Evolutionary conservation across 1,140 invertebrate genomes (phyloP).

Genomic region (Planococcus citri): DNA sequence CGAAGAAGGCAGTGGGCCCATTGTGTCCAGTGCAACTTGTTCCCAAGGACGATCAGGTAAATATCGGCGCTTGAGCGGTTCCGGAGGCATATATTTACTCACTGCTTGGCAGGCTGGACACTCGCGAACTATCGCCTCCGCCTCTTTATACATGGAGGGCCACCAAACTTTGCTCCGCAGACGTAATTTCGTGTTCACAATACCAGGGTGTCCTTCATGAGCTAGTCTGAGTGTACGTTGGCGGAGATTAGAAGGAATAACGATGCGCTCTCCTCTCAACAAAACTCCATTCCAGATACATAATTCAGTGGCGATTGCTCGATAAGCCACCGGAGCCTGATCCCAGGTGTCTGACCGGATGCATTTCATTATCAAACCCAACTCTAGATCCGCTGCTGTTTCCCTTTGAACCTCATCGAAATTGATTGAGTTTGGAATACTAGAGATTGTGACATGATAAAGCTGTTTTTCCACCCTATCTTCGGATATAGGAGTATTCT

Average conservation of each 20-base stretch:
- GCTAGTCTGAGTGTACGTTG: slow-evolving; percentile 27
- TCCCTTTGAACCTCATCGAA: not conserved
- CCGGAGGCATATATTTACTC: not conserved
- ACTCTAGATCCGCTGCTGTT: not conserved
- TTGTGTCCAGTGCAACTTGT: slow-evolving; percentile 28
- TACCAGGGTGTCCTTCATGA: slow-evolving; percentile 33
- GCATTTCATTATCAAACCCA: not conserved
- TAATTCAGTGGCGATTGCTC: not conserved
- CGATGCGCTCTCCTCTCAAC: slow-evolving; percentile 25
- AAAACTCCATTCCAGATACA: slow-evolving; percentile 21
- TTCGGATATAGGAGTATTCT: no score
- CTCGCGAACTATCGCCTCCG: slow-evolving; percentile 29
- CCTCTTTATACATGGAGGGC: slow-evolving; percentile 30
- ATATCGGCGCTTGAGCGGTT: slow-evolving; percentile 28
- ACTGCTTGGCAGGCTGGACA: slow-evolving; percentile 27
- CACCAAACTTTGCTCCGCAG: slow-evolving; percentile 34
- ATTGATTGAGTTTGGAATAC: not conserved
- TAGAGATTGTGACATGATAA: not conserved
- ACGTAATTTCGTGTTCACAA: slow-evolving; percentile 30
- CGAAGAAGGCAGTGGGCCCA: slow-evolving; percentile 29
- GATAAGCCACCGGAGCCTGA: not conserved
- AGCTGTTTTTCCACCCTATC: not conserved
- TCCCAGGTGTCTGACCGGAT: not conserved
- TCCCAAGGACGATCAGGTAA: slow-evolving; percentile 29
- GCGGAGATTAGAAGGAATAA: slow-evolving; percentile 27